Base-by-base conservation (phyloP, 2,888 invertebrate species). In the Osmoderma eremita region DNA sequence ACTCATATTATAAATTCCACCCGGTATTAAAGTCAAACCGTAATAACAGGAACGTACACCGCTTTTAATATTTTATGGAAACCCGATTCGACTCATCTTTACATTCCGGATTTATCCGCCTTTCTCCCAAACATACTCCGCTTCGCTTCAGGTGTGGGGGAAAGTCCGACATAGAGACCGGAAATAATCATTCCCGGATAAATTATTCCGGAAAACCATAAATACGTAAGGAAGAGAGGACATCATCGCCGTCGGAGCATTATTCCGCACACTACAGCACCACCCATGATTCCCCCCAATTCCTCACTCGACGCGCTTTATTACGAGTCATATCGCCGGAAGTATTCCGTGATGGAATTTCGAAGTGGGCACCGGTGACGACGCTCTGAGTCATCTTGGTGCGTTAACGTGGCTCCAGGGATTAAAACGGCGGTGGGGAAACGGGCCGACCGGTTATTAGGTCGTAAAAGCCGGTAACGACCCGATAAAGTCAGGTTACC, bases 281-380 rank as follows among this genome's bases (percentile, higher is more conserved):
- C 30, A 6, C 24, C 24, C 24, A 5, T 5, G 24, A 3, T 4
- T 3, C 10, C 8, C 30, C 30, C 30, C 30, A 5, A 8, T 30
- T 1, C 30, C 10, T 10, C 30, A 30, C 6, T 1, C 30, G 10
- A 30, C 30, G 48, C 20, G 20, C 39, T 39, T 56, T 56, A 56
- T 56, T 56, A 22, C 41, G 39, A 20, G 15, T 22, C 39, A 18
- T 22, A 20, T 54, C n/a, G n/a, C 18, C 22, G 39, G 39, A 56
- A 41, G 39, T 56, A 56, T 56, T 56, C 20, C 54, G 39, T 56
- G 39, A 56, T 56, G 54, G 54, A 56, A 56, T 56, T 56, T 56
- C 41, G 13, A 39, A 56, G 41, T 56, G 13, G 41, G 20, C 12
- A 3, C 41, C n/a, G 5, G 30, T 10, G 30, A 30, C 20, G 18